Conservation (phyloP, 2,797 vertebrate species). For the Mormyrus proboscirostris region DNA sequence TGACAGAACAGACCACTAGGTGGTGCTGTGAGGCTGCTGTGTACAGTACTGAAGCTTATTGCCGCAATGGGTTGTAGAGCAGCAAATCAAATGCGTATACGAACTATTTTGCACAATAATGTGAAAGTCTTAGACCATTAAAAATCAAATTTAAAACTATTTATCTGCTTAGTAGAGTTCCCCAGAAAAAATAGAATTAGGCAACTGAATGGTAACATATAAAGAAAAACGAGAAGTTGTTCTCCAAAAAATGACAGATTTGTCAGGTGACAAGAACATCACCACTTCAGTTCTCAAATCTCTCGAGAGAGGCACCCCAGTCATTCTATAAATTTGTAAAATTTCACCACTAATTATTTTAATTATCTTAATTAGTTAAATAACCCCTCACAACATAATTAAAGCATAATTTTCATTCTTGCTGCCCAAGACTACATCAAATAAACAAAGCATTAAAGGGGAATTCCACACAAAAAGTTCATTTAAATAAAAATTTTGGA, state of each 20-base stretch:
- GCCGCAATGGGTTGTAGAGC: neutral
- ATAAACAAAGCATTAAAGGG: neutral
- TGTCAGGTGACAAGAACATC: neutral
- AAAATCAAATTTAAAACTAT: neutral
- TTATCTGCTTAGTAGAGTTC: neutral
- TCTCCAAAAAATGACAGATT: neutral
- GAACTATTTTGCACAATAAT: neutral
- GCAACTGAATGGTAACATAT: neutral
- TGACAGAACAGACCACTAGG: slow-evolving; percentile 9
- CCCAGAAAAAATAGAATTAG: neutral
- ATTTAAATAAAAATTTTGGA: neutral
- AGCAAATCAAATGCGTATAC: neutral
- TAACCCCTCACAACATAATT: neutral
- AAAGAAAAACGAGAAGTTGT: neutral
- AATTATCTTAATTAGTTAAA: neutral
- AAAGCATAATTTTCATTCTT: neutral
- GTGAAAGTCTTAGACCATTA: neutral
- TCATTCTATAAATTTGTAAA: neutral
- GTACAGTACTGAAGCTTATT: neutral
- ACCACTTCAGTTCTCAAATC: neutral
- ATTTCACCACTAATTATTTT: neutral
- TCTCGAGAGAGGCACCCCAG: neutral
- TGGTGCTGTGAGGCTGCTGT: neutral
- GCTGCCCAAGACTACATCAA: neutral
- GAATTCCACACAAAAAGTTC: neutral